phyloP scores from a whole-genome alignment of 1,140 invertebrate species.

The Neocloeon triangulifer region DNA sequence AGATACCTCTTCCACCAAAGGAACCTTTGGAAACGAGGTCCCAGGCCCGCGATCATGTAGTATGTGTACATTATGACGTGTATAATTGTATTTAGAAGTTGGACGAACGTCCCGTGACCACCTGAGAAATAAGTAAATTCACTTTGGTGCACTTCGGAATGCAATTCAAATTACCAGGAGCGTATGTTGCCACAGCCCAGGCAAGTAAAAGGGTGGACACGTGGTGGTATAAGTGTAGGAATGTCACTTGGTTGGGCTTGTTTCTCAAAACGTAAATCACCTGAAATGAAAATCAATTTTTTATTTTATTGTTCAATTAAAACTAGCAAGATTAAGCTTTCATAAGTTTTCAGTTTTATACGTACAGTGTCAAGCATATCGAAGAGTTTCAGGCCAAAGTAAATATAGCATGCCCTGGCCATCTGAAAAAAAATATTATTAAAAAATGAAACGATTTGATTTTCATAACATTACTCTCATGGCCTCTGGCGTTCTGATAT shows the following conservation, averaged over 20 bases:
- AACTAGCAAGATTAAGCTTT: too few species aligned
- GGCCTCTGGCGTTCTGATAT: too few species aligned
- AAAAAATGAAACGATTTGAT: too few species aligned
- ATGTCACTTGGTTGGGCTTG: constrained; percentile 17
- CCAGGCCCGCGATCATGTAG: constrained; percentile 23
- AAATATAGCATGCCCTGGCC: constrained; percentile 2
- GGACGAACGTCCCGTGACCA: not conserved
- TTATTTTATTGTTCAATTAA: too few species aligned
- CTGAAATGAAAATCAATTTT: constrained; percentile 16
- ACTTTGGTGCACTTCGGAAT: not conserved
- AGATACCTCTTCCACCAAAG: constrained; percentile 34
- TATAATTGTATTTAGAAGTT: not conserved
- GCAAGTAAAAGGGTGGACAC: constrained; percentile 2
- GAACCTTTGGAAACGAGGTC: constrained; percentile 22
- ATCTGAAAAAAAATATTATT: constrained; percentile 5
- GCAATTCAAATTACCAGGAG: not conserved
- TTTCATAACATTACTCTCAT: too few species aligned
- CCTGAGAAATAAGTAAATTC: not conserved
- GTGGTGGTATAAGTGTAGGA: constrained; percentile 19
- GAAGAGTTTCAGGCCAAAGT: constrained; percentile 2
- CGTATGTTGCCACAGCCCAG: constrained; percentile 1
- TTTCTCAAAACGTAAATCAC: constrained; percentile 11
- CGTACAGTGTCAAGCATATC: constrained; percentile 6
- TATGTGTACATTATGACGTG: constrained; percentile 12
- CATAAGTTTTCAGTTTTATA: not conserved